phyloP scores from a whole-genome alignment of 2,797 vertebrate genomes.

The Squalus acanthias region DNA sequence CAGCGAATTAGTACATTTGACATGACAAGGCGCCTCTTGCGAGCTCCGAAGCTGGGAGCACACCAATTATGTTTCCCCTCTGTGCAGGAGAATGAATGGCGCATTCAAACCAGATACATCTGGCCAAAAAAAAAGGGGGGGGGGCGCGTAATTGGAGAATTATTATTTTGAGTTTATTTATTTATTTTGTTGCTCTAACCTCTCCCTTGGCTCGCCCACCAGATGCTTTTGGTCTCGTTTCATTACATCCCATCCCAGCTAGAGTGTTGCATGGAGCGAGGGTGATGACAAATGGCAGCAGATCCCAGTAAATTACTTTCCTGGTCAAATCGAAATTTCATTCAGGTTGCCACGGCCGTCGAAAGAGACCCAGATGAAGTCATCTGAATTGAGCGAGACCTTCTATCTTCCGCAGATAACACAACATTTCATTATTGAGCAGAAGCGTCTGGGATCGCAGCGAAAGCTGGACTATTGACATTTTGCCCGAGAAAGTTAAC shows the following conservation, averaged over 20 bases:
- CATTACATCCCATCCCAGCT: constrained; percentile 91
- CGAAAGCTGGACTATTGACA: constrained; percentile 99
- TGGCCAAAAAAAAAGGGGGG: background rate
- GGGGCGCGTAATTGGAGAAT: constrained; percentile 53
- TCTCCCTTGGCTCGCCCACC: constrained; percentile 68
- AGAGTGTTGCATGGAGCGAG: constrained; percentile 71
- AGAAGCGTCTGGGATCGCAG: constrained; percentile 58
- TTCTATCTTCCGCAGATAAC: constrained; percentile 99
- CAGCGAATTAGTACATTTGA: constrained; percentile 79
- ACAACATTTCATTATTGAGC: constrained; percentile 99
- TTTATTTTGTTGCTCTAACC: constrained; percentile 38
- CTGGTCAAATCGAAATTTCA: constrained; percentile 99
- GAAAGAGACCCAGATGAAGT: constrained; percentile 83
- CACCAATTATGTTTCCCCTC: constrained; percentile 67
- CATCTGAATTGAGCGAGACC: constrained; percentile 99
- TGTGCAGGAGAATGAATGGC: constrained; percentile 56
- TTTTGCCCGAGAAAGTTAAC: constrained; percentile 99
- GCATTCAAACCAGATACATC: constrained; percentile 49
- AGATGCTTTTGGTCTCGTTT: constrained; percentile 99
- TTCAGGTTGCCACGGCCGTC: constrained; percentile 98
- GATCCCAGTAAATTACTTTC: constrained; percentile 99
- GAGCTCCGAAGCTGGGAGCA: constrained; percentile 68
- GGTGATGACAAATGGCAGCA: constrained; percentile 99
- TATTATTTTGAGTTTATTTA: constrained; percentile 58
- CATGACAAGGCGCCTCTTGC: constrained; percentile 73